phyloP scores from a whole-genome alignment of 2,888 invertebrate species.

The Ophion costatus region DNA sequence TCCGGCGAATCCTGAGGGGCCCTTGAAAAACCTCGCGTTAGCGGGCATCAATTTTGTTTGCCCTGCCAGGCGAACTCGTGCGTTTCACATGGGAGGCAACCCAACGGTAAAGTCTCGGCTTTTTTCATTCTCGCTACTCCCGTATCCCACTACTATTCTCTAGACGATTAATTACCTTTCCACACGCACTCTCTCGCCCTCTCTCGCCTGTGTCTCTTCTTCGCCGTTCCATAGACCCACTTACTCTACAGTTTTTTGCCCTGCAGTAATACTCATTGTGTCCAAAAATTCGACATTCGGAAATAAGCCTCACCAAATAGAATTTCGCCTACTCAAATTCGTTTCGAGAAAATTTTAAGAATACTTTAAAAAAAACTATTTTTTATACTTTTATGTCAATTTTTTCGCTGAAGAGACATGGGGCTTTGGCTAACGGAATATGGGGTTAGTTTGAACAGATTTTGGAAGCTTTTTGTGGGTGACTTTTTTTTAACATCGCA shows the following conservation, averaged over 20 bases:
- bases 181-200: neutral
- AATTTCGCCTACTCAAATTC: no score
- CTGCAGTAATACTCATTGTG: neutral
- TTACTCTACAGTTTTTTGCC: neutral
- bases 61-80: slow-evolving; percentile 36
- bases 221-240: neutral
- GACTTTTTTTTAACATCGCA: no score
- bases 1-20: slow-evolving; percentile 74
- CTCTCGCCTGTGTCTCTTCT: neutral
- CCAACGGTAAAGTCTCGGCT: slow-evolving; percentile 1
- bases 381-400: no score
- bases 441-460: no score
- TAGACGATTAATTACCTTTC: slow-evolving; percentile 8
- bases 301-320: neutral
- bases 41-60: slow-evolving; percentile 18
- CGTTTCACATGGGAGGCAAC: slow-evolving; percentile 16
- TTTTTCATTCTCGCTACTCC: slow-evolving; percentile 8
- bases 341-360: no score
- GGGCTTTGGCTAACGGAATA: no score
- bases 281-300: neutral
- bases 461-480: no score
- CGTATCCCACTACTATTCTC: slow-evolving; percentile 2
- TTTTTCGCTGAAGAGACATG: no score
- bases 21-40: slow-evolving; percentile 64
- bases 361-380: no score